Base-by-base conservation (phyloP, 2,113 vertebrate species). In the Nothoprocta perdicaria region DNA sequence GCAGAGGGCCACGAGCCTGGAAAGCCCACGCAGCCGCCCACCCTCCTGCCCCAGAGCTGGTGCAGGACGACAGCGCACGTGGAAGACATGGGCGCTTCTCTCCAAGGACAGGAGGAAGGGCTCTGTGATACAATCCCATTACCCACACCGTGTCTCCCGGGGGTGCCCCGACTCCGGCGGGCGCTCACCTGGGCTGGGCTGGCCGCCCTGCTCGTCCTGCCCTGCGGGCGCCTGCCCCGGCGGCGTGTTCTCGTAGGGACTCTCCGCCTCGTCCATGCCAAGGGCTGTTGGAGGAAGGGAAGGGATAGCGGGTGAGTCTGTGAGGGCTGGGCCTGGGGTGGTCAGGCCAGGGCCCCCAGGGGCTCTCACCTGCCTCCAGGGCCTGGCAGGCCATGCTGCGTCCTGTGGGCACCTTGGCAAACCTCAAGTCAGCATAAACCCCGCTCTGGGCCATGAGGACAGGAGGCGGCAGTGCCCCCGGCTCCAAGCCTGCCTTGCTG, bases 391-490 rank as follows among this genome's bases (percentile, higher is more conserved):
- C 85, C n/a, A 1, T 21, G 76, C 73, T 91, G 27, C 40, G 82
- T 41, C 68, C 46, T 2, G 87, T 82, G 38, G 87, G n/a, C 85
- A 74, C 85, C 43, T 95, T 96, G 80, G 93, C 76, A 83, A 96
- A 95, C 65, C 88, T 93, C 90, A 96, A 61, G 46, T 96, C 95
- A n/a, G 93, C 90, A 12, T 94, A 95, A 46, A 95, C 46, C 73
- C 89, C 1, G 1, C 91, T 75, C 57, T 94, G 91, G 12, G 94
- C 93, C 95, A 95, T 96, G 85, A 69, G 45, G 68, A n/a, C 10
- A 4, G 73, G 24, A 0, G 0, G 21, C 18, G 40, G 35, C 69
- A 26, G 62, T 89, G 48, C 17, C 41, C 45, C n/a, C 41, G 60
- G 24, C 45, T 89, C 50, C 41, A 1, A 0, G 41, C 26, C 27